Evolutionary conservation across 1,140 invertebrate genomes (phyloP), one percentile per base, ranked within the genome.

Genomic region (Littorina saxatilis): DNA sequence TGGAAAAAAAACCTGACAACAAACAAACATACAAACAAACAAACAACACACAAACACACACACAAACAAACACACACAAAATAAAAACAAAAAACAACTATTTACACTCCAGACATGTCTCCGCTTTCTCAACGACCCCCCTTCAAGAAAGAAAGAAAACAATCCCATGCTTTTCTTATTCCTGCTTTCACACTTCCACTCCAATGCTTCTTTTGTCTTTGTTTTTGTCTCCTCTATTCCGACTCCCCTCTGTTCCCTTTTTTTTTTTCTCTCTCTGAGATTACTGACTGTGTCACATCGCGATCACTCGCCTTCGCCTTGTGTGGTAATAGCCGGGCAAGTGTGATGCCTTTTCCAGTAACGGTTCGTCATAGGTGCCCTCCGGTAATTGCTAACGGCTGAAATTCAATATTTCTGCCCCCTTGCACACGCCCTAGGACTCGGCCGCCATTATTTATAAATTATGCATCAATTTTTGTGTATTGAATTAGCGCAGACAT

Each of bases 401-500:
- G 61, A 82, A 82, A 82, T 76, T 78, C 80, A 82, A 82, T 82
- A 82, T 76, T 78, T 75, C 58, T 76, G 58, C 32, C 58, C 73
- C n/a, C 68, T 82, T 76, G 58, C 58, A 77, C 61, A 47, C 39
- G 37, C 80, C 55, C 50, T 43, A 47, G 43, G 55, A 61, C 66
- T 58, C 74, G 61, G 11, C 63, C 27, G 73, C 80, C 74, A 82
- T 82, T 82, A 77, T 77, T 82, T 70, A 78, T 82, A 82, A 82
- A 82, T 82, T 82, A 82, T 82, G 80, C 80, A 82, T 82, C 80
- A 82, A 82, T 82, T 82, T 82, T 82, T 82, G 80, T 76, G 74
- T 82, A 82, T 82, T 82, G 80, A 78, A 82, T 82, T 82, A 82
- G 58, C 35, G 9, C 47, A 76, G 27, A 52, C 58, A 29, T 35